Evolutionary conservation across 2,797 vertebrate genomes (phyloP).

Genomic region (Falco naumanni): DNA sequence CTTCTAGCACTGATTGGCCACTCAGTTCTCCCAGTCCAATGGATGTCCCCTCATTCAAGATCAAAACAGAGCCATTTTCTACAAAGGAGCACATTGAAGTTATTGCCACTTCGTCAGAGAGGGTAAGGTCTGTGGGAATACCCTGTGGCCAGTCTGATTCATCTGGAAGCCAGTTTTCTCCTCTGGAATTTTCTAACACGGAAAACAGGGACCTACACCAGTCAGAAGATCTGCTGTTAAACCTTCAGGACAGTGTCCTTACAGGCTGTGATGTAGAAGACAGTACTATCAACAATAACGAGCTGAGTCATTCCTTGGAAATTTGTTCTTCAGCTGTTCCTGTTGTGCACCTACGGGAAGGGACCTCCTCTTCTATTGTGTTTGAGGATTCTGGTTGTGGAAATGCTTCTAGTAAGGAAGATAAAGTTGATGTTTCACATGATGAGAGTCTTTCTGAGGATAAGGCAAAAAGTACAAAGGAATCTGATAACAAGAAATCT

Average conservation of each 20-base stretch:
- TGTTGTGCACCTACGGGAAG: conserved; percentile 79
- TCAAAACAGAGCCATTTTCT: conserved; percentile 84
- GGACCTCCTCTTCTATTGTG: conserved; percentile 96
- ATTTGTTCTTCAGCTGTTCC: conserved; percentile 79
- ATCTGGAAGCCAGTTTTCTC: conserved; percentile 65
- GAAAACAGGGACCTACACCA: conserved; percentile 61
- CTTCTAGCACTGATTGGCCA: conserved; percentile 90
- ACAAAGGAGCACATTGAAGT: conserved; percentile 77
- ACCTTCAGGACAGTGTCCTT: conserved; percentile 87
- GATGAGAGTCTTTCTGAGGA: conserved; percentile 36
- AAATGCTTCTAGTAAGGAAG: conserved; percentile 83
- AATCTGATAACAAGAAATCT: conserved; percentile 57
- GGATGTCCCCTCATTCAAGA: conserved; percentile 92
- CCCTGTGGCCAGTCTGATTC: conserved; percentile 68
- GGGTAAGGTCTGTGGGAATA: conserved; percentile 68
- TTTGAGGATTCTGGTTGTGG: conserved; percentile 97
- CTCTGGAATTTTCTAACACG: conserved; percentile 64
- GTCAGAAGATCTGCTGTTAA: conserved; percentile 44
- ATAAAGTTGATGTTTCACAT: conserved; percentile 34
- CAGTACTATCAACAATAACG: conserved; percentile 75
- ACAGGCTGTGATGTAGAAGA: conserved; percentile 83
- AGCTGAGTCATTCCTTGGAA: conserved; percentile 83
- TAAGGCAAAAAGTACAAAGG: conserved; percentile 54
- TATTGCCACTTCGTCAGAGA: conserved; percentile 62
- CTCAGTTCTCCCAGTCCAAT: conserved; percentile 91